phyloP scores from a whole-genome alignment of 23 tunicate genomes.

The Ascidia mentula region DNA sequence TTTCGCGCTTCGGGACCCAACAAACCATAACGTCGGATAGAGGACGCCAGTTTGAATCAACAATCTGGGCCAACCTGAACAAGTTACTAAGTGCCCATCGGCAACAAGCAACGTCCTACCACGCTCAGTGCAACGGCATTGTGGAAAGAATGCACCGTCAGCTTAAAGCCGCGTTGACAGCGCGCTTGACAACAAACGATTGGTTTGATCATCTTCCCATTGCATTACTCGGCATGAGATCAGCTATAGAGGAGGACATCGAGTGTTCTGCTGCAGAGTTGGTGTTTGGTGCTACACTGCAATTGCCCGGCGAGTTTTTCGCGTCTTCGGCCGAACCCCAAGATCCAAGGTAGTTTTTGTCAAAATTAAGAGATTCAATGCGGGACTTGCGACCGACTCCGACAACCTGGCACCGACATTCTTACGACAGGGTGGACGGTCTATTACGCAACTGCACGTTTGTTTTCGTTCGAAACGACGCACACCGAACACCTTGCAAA shows the following conservation, averaged over 20 bases:
- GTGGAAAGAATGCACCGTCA: slow-evolving; percentile 23
- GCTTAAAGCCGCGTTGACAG: slow-evolving; percentile 23
- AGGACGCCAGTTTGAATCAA: slow-evolving; percentile 19
- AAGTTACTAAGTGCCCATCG: background rate
- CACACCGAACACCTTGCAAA: slow-evolving; percentile 4
- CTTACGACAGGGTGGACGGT: background rate
- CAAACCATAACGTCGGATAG: slow-evolving; percentile 3
- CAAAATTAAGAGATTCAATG: background rate
- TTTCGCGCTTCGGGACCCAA: slow-evolving; percentile 14
- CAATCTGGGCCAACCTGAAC: background rate
- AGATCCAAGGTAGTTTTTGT: slow-evolving; percentile 2
- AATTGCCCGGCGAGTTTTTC: slow-evolving; percentile 12
- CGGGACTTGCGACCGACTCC: slow-evolving; percentile 10
- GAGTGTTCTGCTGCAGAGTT: slow-evolving; percentile 9
- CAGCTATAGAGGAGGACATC: slow-evolving; percentile 7
- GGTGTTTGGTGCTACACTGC: slow-evolving; percentile 13
- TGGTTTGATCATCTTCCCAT: slow-evolving; percentile 22
- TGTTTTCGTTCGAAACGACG: slow-evolving; percentile 31
- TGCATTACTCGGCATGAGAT: slow-evolving; percentile 14
- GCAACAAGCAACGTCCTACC: slow-evolving; percentile 3
- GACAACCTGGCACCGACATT: background rate
- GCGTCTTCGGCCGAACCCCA: background rate
- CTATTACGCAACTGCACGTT: background rate
- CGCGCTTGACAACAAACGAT: background rate
- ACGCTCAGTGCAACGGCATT: slow-evolving; percentile 5